phyloP scores from a whole-genome alignment of 2,113 vertebrate genomes.

The Barbus barbus region DNA sequence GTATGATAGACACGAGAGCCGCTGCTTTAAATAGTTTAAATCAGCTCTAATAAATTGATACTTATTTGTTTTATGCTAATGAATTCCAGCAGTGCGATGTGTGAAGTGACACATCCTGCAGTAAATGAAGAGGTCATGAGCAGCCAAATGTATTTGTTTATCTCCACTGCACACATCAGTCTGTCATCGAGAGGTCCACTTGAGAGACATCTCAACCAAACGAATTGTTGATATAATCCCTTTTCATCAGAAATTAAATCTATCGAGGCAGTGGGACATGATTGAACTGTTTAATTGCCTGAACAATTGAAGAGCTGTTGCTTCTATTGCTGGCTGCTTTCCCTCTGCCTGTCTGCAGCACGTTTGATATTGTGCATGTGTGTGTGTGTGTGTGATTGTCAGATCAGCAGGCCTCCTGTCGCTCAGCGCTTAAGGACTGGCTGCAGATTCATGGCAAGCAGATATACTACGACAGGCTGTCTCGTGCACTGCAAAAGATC shows the following conservation, averaged over 20 bases:
- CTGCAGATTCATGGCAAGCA: constrained; percentile 63
- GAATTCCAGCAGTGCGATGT: background rate
- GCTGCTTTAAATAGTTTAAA: no score
- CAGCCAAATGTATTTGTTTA: constrained; percentile 19
- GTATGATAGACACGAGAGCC: background rate
- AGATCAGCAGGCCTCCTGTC: constrained; percentile 64
- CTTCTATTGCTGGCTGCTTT: constrained; percentile 29
- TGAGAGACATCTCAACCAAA: constrained; percentile 15
- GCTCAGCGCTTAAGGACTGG: constrained; percentile 66
- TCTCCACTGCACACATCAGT: constrained; percentile 2
- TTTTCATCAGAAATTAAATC: constrained; percentile 3
- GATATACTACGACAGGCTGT: constrained; percentile 72
- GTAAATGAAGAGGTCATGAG: constrained; percentile 15
- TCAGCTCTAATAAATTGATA: background rate
- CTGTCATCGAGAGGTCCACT: constrained; percentile 11
- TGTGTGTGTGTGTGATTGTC: constrained; percentile 43
- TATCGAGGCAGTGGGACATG: constrained; percentile 29
- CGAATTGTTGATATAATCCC: constrained; percentile 13
- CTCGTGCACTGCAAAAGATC: constrained; percentile 69
- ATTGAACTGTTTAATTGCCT: constrained; percentile 49
- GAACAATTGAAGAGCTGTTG: constrained; percentile 34
- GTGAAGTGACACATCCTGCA: background rate
- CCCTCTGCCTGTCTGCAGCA: constrained; percentile 11
- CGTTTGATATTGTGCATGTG: constrained; percentile 21
- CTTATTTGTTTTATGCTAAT: background rate